Evolutionary conservation across 2,113 vertebrate species (phyloP).

Genomic region (Muntiacus reevesi): DNA sequence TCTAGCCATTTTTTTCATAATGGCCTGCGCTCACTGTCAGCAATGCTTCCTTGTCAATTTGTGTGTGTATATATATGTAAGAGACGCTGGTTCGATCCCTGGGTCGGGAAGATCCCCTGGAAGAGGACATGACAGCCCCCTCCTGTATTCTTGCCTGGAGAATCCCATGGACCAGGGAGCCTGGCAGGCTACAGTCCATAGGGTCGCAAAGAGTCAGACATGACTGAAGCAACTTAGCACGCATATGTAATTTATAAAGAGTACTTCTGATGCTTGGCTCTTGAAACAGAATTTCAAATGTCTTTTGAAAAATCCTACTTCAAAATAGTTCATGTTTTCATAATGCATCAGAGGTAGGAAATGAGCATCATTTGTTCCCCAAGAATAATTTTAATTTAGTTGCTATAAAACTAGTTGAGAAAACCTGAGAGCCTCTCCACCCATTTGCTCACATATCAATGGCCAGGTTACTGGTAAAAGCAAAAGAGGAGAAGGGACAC

Average conservation of each 20-base stretch:
- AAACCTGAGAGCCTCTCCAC: not conserved
- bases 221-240: not conserved
- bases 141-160: not conserved
- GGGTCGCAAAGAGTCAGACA: not conserved
- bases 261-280: not conserved
- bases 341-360: not conserved
- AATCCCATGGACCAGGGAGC: not conserved
- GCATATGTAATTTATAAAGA: not conserved
- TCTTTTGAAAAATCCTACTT: slow-evolving; percentile 33
- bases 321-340: not conserved
- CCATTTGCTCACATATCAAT: not conserved
- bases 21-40: not conserved
- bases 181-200: not conserved
- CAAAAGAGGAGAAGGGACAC: not conserved
- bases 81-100: not conserved
- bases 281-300: slow-evolving; percentile 7
- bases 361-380: not conserved
- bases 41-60: not conserved
- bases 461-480: not conserved
- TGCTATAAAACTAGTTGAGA: not conserved
- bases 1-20: not conserved
- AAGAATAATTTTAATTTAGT: not conserved
- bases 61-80: not conserved
- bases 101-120: not conserved
- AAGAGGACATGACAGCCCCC: not conserved